These are phyloP conservation scores for Ormyrus pomaceus DNA, from an alignment of 2,888 invertebrate genomes.

Conservation along the genomic window DNA sequence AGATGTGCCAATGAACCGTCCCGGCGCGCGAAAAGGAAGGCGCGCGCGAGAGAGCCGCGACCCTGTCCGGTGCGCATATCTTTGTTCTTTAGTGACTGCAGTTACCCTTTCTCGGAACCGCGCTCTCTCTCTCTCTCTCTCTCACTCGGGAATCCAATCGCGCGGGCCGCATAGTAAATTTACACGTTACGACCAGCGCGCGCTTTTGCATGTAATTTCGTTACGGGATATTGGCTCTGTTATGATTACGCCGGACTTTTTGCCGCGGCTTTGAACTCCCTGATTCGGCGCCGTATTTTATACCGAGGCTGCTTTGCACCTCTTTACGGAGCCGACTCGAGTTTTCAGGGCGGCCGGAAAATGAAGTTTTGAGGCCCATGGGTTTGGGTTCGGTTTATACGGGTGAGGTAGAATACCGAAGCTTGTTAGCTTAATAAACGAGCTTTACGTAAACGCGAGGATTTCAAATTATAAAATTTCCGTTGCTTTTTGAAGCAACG, in stretches of 20 bases:
- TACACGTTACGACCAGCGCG: slow-evolving; percentile 36
- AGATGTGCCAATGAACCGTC: slow-evolving; percentile 26
- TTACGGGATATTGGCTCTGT: slow-evolving; percentile 31
- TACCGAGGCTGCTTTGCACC: too few species aligned
- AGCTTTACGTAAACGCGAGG: too few species aligned
- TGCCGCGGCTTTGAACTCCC: background rate
- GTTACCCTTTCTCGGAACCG: slow-evolving; percentile 42
- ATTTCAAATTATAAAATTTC: too few species aligned
- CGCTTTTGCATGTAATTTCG: slow-evolving; percentile 37
- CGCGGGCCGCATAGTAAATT: slow-evolving; percentile 46
- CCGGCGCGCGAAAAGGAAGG: background rate
- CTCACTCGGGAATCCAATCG: slow-evolving; percentile 44
- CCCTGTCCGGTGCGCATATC: slow-evolving; percentile 29
- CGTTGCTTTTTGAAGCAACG: too few species aligned
- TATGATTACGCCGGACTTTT: slow-evolving; percentile 26
- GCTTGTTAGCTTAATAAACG: too few species aligned
- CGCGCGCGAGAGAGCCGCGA: slow-evolving; percentile 9
- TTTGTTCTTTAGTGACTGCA: slow-evolving; percentile 21
- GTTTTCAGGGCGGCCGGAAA: too few species aligned
- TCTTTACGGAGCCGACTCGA: too few species aligned
- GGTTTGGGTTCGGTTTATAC: too few species aligned
- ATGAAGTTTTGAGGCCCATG: too few species aligned
- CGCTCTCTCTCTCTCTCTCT: background rate
- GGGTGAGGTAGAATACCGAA: too few species aligned
- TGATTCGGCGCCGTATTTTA: too few species aligned